Evolutionary conservation across 2,113 vertebrate species (phyloP).

Genomic region (Cettia cetti): DNA sequence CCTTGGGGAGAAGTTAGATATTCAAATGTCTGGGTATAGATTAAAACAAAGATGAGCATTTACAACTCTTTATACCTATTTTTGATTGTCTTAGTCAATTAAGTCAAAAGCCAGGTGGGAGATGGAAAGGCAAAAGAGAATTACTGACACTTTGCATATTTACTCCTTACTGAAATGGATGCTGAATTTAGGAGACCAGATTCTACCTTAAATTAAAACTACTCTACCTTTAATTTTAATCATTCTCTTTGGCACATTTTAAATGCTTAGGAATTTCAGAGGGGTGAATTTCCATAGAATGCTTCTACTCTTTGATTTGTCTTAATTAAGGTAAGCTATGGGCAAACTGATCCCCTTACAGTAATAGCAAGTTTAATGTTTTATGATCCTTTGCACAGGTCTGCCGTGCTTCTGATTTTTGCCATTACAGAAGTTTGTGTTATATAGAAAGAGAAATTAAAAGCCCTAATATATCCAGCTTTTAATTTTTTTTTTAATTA

Average conservation of each 20-base stretch:
- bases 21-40: background rate
- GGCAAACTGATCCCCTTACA: background rate
- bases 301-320: background rate
- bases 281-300: background rate
- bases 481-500: background rate
- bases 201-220: background rate
- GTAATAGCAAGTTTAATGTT: background rate
- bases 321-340: background rate
- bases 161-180: background rate
- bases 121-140: background rate
- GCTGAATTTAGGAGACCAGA: background rate
- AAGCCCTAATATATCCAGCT: background rate
- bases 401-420: background rate
- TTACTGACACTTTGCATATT: background rate
- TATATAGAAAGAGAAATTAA: background rate
- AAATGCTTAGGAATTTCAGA: background rate
- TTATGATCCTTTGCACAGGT: background rate
- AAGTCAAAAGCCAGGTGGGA: background rate
- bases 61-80: background rate
- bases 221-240: background rate
- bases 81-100: background rate
- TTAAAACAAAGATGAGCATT: background rate
- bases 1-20: background rate
- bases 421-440: background rate
- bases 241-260: background rate